phyloP scores from a whole-genome alignment of 2,888 invertebrate genomes.

The Thera obeliscata region DNA sequence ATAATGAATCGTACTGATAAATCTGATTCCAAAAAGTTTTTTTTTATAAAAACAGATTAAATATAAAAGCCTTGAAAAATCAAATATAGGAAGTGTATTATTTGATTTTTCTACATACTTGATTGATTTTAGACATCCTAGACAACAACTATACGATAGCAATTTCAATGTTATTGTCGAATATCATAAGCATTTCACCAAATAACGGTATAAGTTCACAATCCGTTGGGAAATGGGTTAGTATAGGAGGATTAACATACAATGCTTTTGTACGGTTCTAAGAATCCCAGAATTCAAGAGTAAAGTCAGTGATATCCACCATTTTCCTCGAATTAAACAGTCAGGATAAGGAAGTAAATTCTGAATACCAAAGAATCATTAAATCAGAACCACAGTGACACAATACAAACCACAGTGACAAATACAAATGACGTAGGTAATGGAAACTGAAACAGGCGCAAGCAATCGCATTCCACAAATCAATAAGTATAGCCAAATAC shows the following conservation, averaged over 20 bases:
- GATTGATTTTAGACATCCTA: too few relatives aligned
- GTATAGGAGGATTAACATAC: constrained; percentile 11
- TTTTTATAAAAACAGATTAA: too few relatives aligned
- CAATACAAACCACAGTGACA: not conserved
- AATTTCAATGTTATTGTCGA: too few relatives aligned
- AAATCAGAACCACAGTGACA: not conserved
- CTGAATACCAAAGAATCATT: not conserved
- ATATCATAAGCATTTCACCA: not conserved
- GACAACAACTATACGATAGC: too few relatives aligned
- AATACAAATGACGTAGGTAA: not conserved
- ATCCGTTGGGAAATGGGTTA: not conserved
- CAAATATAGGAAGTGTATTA: too few relatives aligned
- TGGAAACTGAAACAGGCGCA: not conserved
- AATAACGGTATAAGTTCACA: not conserved
- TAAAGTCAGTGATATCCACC: not conserved
- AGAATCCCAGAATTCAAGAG: constrained; percentile 3
- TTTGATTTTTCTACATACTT: too few relatives aligned
- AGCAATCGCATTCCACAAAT: not conserved
- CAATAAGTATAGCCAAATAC: not conserved
- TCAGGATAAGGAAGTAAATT: not conserved
- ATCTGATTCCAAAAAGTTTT: too few relatives aligned
- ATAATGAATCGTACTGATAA: too few relatives aligned
- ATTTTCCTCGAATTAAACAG: not conserved
- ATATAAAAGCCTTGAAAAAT: too few relatives aligned
- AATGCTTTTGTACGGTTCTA: constrained; percentile 15